Conservation (phyloP, 2,797 vertebrate species). For the Crenichthys baileyi region DNA sequence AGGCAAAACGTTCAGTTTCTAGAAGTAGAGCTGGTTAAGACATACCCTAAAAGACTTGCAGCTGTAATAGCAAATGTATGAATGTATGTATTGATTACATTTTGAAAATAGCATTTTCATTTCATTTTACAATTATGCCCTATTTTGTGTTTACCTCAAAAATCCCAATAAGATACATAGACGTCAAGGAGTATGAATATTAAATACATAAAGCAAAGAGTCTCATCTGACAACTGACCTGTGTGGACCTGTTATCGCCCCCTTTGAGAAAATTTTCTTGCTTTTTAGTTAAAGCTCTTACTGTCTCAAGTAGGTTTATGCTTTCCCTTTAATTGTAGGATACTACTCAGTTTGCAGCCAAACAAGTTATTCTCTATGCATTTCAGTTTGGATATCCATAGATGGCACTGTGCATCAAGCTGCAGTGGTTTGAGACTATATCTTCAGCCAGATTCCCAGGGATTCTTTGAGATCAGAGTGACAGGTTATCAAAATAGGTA, state of each 20-base stretch:
- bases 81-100: too few species aligned
- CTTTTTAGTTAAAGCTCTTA: too few species aligned
- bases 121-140: neutral
- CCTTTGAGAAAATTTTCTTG: conserved; percentile 2
- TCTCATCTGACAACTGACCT: conserved; percentile 15
- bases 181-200: neutral
- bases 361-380: conserved; percentile 54
- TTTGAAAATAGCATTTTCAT: neutral
- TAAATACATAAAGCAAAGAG: conserved; percentile 11
- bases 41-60: conserved; percentile 11
- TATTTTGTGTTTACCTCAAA: neutral
- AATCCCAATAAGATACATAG: neutral
- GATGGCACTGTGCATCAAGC: conserved; percentile 83
- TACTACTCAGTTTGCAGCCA: neutral
- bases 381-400: conserved; percentile 77
- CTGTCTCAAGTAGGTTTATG: neutral
- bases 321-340: neutral
- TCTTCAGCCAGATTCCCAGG: conserved; percentile 36
- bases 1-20: neutral
- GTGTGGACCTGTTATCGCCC: conserved; percentile 1
- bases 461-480: conserved; percentile 34
- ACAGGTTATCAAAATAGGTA: conserved; percentile 49
- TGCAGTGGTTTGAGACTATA: conserved; percentile 41
- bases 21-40: conserved; percentile 8
- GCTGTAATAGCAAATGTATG: conserved; percentile 19